Base-by-base conservation (phyloP, 1,140 invertebrate genomes). In the Telenomus remus region DNA sequence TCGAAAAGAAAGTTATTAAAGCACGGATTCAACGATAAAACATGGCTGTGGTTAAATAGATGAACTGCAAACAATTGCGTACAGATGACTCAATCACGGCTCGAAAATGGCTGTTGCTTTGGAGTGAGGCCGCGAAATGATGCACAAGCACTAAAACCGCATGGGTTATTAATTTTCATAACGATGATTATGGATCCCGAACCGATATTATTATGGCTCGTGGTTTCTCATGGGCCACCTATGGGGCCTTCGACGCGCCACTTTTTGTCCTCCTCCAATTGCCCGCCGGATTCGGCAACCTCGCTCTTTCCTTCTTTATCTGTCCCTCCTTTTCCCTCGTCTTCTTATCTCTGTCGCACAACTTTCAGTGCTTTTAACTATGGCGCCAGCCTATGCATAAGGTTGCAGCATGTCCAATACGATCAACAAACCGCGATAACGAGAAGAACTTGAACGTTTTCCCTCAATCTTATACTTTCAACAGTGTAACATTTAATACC, bases 121-220 rank as follows among this genome's bases (percentile, higher is more conserved):
- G 54, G 72, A 61, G 78, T 66, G 73, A 79, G 59, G 76, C 68
- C 49, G 73, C 79, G 70, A 43, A 64, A 79, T 69, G 54, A 60
- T 61, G 72, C 78, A 70, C 74, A 79, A 64, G 69, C 73, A 80
- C 73, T 64, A 76, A 81, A 82, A 85, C 84, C 82, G 80, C 82
- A 82, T 71, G 77, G 77, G 80, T 85, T 84, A 86, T 85, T 85
- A 85, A 86, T 86, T 86, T 81, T 81, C 79, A 84, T 85, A 85
- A 83, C 79, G 80, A 82, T 82, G 80, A 85, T 85, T 84, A 84
- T 81, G 76, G 73, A 80, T 81, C 79, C 79, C 74, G 79, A 79
- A 78, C 76, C 81, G 81, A 84, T 86, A 84, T 83, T 79, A 82
- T 84, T 82, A 83, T 78, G 60, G 71, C 65, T 73, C 73, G 76